phyloP scores from a whole-genome alignment of 2,888 invertebrate genomes.

The Trachelus stipa region DNA sequence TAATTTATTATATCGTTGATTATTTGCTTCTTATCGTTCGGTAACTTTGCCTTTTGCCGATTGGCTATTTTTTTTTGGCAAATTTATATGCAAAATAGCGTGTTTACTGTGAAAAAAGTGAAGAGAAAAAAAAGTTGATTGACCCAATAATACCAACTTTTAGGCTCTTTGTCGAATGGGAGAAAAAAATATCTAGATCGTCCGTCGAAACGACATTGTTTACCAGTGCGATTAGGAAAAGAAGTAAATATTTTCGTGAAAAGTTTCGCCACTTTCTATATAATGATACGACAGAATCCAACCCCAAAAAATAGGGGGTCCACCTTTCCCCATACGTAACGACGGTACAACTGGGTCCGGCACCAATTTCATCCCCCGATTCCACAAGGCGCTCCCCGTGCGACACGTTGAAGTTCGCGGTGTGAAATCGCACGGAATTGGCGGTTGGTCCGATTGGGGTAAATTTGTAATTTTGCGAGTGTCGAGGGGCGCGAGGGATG shows the following conservation, averaged over 20 bases:
- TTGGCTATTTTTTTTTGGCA: not conserved
- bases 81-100: not conserved
- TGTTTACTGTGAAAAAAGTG: not conserved
- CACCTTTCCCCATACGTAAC: not conserved
- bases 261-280: conserved; percentile 3
- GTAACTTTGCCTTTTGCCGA: not conserved
- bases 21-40: not conserved
- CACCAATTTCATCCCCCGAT: not conserved
- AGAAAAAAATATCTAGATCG: conserved; percentile 19
- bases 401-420: not conserved
- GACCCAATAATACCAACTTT: not conserved
- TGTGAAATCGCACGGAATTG: not conserved
- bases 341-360: not conserved
- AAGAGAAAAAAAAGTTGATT: not conserved
- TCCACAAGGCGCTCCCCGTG: not conserved
- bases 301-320: not conserved
- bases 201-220: conserved; percentile 20
- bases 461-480: conserved; percentile 24
- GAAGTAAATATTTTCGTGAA: conserved; percentile 25
- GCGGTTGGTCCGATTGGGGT: not conserved
- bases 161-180: not conserved
- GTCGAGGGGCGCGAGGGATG: conserved; percentile 10
- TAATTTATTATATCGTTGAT: not conserved
- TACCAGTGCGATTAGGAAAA: conserved; percentile 22
- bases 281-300: not conserved